Conservation (phyloP, 2,888 invertebrate species). For the Nudaria mundana region DNA sequence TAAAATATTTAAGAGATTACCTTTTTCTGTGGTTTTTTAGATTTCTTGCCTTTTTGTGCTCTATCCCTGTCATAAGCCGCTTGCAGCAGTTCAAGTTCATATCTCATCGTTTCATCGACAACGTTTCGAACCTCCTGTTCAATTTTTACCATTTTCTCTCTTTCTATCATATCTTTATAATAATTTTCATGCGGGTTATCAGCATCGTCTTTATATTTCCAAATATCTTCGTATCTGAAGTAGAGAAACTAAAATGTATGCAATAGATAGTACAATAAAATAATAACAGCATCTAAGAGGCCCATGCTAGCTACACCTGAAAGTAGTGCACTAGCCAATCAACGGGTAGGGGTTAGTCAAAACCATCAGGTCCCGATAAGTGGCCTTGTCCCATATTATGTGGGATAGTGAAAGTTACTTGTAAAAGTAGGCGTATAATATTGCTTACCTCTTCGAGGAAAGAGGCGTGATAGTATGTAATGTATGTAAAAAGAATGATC, state of each 20-base stretch:
- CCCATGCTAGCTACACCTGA: no score
- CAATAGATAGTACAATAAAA: no score
- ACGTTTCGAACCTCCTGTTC: slow-evolving; percentile 90
- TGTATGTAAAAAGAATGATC: background rate
- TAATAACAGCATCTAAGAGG: no score
- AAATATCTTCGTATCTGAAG: slow-evolving; percentile 86
- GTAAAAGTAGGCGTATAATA: no score
- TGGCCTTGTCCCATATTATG: no score
- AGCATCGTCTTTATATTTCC: slow-evolving; percentile 90
- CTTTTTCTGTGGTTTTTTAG: slow-evolving; percentile 88
- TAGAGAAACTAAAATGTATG: no score
- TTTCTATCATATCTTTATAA: slow-evolving; percentile 91
- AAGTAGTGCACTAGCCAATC: no score
- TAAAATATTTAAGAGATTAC: slow-evolving; percentile 28
- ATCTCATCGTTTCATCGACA: slow-evolving; percentile 90
- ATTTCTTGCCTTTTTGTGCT: slow-evolving; percentile 87
- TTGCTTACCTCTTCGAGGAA: no score
- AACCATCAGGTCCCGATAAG: no score
- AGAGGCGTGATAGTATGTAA: background rate
- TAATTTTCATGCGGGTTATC: slow-evolving; percentile 88
- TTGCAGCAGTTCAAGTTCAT: slow-evolving; percentile 85
- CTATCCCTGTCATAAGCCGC: slow-evolving; percentile 87
- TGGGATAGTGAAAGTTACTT: no score
- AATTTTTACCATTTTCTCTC: slow-evolving; percentile 90
- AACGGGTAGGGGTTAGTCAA: no score